Conservation (phyloP, 2,113 vertebrate genomes). For the Rhodinocichla rosea region DNA sequence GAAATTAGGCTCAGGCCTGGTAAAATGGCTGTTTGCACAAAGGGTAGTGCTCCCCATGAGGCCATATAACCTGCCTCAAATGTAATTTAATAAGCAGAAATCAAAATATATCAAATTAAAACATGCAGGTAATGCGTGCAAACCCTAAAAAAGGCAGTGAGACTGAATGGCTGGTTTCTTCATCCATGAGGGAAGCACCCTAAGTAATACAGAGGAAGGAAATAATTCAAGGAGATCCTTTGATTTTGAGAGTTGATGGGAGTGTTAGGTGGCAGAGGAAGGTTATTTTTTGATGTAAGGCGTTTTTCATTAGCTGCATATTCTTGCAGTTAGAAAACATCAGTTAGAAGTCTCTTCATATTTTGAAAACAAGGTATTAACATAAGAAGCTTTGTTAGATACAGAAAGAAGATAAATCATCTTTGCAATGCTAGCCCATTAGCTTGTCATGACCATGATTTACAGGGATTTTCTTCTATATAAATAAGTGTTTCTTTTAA, state of each 20-base stretch:
- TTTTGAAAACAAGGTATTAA: slow-evolving; percentile 19
- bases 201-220: not conserved
- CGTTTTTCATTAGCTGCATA: not conserved
- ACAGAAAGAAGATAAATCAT: slow-evolving; percentile 14
- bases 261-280: not conserved
- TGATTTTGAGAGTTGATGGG: not conserved
- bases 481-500: slow-evolving; percentile 30
- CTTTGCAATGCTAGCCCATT: not conserved
- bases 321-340: slow-evolving; percentile 14
- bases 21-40: not conserved
- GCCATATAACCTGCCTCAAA: not conserved
- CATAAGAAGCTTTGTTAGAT: slow-evolving; percentile 35
- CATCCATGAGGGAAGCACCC: not conserved
- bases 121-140: not conserved
- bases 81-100: not conserved
- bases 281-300: not conserved
- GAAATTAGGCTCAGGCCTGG: not conserved
- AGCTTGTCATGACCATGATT: slow-evolving; percentile 1
- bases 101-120: slow-evolving; percentile 25
- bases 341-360: not conserved
- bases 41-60: not conserved
- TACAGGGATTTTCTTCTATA: slow-evolving; percentile 19
- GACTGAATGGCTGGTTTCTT: not conserved
- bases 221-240: not conserved
- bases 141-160: not conserved